A percentile compares a stretch with the other conserved stretches of the same genome.
These are phyloP conservation scores for Schlechtendalia chinensis DNA, from an alignment of 1,140 invertebrate species.

Conservation along the genomic window DNA sequence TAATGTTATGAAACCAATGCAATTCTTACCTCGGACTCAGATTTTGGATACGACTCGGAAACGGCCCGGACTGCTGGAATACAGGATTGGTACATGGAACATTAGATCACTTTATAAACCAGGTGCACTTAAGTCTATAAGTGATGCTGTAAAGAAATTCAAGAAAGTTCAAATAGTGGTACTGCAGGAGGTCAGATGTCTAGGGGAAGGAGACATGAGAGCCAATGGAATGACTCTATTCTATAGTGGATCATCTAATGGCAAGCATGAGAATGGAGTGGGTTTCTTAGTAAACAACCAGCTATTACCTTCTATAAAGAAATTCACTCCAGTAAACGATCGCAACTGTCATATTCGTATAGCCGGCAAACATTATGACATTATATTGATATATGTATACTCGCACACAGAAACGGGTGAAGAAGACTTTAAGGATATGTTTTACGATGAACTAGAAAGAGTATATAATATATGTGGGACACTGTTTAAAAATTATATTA, in stretches of 20 bases:
- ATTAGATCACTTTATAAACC: conserved; percentile 31
- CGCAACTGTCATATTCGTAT: conserved; percentile 21
- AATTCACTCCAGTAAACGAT: conserved; percentile 18
- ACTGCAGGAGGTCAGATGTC: conserved; percentile 15
- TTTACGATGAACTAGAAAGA: conserved; percentile 22
- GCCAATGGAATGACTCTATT: conserved; percentile 1
- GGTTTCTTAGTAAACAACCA: conserved; percentile 17
- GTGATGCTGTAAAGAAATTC: conserved; percentile 18
- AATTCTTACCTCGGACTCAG: neutral
- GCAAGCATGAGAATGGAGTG: conserved; percentile 16
- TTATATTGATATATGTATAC: conserved; percentile 34
- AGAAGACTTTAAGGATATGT: conserved; percentile 14
- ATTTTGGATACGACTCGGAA: conserved; percentile 24
- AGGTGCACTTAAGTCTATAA: conserved; percentile 17
- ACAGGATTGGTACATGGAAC: neutral
- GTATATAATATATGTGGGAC: neutral
- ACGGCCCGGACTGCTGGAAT: neutral
- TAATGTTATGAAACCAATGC: conserved; percentile 12
- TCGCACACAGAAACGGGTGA: neutral
- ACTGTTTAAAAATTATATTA: conserved; percentile 19
- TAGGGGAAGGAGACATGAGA: neutral
- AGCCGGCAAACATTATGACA: conserved; percentile 9
- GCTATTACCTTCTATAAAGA: conserved; percentile 24
- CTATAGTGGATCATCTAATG: conserved; percentile 3
- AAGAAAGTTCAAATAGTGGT: conserved; percentile 18